These are phyloP conservation scores for Cheilinus undulatus DNA, from an alignment of 2,113 vertebrate genomes.

Conservation along the genomic window DNA sequence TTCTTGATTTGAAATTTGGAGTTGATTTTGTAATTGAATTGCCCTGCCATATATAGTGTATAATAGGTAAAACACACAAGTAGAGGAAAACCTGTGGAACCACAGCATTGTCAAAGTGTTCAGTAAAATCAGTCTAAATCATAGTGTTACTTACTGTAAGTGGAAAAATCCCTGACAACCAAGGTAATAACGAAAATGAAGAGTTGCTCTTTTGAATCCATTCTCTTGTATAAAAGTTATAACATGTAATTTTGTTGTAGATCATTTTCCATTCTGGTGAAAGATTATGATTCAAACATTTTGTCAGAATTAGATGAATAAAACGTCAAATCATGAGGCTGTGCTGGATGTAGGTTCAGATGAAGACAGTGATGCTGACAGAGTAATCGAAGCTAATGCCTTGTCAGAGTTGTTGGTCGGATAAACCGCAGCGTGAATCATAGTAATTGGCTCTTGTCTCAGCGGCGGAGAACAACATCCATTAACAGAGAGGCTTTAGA, in stretches of 20 bases:
- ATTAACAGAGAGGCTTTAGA: conserved; percentile 52
- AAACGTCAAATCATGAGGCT: neutral
- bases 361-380: neutral
- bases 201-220: too few relatives aligned
- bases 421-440: conserved; percentile 49
- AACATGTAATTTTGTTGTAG: neutral
- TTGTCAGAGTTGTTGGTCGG: conserved; percentile 17
- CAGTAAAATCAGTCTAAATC: too few relatives aligned
- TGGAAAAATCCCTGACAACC: too few relatives aligned
- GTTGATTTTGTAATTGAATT: too few relatives aligned
- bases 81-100: too few relatives aligned
- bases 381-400: neutral
- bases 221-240: neutral
- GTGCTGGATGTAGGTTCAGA: neutral
- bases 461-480: conserved; percentile 58
- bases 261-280: too few relatives aligned
- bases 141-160: too few relatives aligned
- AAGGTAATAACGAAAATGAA: too few relatives aligned
- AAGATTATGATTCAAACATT: neutral
- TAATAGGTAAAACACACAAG: too few relatives aligned
- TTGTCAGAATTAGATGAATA: neutral
- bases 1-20: too few relatives aligned
- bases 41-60: too few relatives aligned
- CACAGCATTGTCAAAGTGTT: too few relatives aligned
- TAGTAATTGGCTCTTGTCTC: conserved; percentile 66